A percentile compares a stretch with the other conserved stretches of the same genome.
These are phyloP conservation scores for Archivesica marissinica DNA, from an alignment of 1,140 invertebrate species.

Conservation along the genomic window DNA sequence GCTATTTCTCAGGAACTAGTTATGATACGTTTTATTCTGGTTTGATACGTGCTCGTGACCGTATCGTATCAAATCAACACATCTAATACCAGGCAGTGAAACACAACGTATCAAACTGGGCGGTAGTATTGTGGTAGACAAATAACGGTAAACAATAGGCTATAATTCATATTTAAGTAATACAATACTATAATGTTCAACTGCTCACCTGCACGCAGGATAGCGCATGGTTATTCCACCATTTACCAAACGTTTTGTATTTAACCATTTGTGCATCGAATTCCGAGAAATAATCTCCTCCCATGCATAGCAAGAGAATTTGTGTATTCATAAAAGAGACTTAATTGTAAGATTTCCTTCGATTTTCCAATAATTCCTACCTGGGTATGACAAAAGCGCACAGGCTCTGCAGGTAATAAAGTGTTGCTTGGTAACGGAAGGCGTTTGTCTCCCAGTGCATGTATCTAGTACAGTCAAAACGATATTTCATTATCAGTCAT, in stretches of 20 bases:
- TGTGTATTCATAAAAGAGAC: not conserved
- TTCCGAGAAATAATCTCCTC: not conserved
- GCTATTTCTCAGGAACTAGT: too few relatives aligned
- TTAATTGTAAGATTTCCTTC: slow-evolving; percentile 48
- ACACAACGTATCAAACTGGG: too few relatives aligned
- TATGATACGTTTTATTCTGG: too few relatives aligned
- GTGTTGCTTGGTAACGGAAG: slow-evolving; percentile 52
- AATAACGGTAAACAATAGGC: too few relatives aligned
- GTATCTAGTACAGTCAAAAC: not conserved
- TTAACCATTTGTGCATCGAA: not conserved
- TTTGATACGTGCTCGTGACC: too few relatives aligned
- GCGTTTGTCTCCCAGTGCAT: slow-evolving; percentile 10
- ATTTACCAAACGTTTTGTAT: not conserved
- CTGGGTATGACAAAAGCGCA: slow-evolving; percentile 24
- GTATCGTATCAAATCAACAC: too few relatives aligned
- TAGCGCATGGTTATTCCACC: not conserved
- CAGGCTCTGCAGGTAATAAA: slow-evolving; percentile 43
- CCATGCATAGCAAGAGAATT: not conserved
- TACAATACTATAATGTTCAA: not conserved
- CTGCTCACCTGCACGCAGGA: not conserved
- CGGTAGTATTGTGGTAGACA: too few relatives aligned
- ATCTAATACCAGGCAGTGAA: too few relatives aligned
- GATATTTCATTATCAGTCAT: not conserved
- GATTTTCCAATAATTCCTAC: slow-evolving; percentile 60
- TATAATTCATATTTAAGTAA: not conserved